These are phyloP conservation scores for Anhinga rufa DNA, from an alignment of 2,113 vertebrate genomes.

Conservation along the genomic window DNA sequence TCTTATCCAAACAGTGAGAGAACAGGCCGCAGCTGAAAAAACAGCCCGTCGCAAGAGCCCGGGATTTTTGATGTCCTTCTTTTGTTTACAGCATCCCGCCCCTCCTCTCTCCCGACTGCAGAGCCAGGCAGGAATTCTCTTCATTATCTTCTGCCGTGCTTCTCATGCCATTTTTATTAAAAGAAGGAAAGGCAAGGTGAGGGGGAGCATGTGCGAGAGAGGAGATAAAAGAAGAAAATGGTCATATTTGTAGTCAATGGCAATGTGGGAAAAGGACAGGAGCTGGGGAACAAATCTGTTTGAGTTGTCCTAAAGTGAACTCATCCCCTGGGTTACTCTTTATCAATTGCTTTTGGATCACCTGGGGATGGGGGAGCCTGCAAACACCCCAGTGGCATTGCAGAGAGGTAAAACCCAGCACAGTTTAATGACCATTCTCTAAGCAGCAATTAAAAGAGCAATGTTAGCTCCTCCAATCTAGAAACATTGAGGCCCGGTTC, in stretches of 20 bases:
- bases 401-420: not conserved
- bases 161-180: slow-evolving; percentile 56
- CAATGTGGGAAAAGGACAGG: not conserved
- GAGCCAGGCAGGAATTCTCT: slow-evolving; percentile 60
- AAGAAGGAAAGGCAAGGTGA: not conserved
- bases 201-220: not conserved
- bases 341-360: not conserved
- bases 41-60: slow-evolving; percentile 26
- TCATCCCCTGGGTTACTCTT: not conserved
- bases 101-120: not conserved
- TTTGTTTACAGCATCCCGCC: slow-evolving; percentile 48
- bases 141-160: slow-evolving; percentile 50
- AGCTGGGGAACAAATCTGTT: not conserved
- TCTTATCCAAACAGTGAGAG: slow-evolving; percentile 55
- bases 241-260: not conserved
- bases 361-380: not conserved
- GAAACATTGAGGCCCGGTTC: not conserved
- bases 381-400: not conserved
- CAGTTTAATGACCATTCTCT: not conserved
- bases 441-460: not conserved
- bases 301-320: not conserved
- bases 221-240: not conserved
- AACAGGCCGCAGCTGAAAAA: slow-evolving; percentile 64
- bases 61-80: slow-evolving; percentile 39
- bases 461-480: not conserved